These are phyloP conservation scores for Luperina nickerlii DNA, from an alignment of 2,888 invertebrate genomes.

Conservation along the genomic window DNA sequence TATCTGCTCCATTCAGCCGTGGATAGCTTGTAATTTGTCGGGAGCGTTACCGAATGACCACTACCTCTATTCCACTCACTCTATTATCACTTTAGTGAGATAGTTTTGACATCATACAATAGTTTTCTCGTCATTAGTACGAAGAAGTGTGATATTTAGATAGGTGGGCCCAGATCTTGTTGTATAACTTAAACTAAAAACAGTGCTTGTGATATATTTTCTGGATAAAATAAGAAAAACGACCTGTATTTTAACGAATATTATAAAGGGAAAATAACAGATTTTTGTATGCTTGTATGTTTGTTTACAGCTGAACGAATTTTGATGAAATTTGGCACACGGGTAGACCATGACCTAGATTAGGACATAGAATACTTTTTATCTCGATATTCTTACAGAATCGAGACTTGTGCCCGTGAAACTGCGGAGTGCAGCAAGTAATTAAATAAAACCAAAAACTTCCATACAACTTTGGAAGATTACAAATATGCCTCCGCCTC, in stretches of 20 bases:
- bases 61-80: slow-evolving; percentile 34
- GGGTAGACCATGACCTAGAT: background rate
- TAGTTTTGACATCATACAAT: slow-evolving; percentile 4
- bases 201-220: background rate
- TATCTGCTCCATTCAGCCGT: slow-evolving; percentile 56
- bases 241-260: background rate
- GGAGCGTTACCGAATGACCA: slow-evolving; percentile 39
- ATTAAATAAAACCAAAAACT: background rate
- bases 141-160: background rate
- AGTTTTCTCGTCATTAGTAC: background rate
- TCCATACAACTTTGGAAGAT: background rate
- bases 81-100: slow-evolving; percentile 30
- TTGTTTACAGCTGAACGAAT: background rate
- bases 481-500: background rate
- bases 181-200: background rate
- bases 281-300: too few species aligned
- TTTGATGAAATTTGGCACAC: background rate
- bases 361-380: background rate
- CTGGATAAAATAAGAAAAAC: background rate
- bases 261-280: too few species aligned
- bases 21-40: slow-evolving; percentile 61
- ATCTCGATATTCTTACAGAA: background rate
- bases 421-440: background rate
- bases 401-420: background rate
- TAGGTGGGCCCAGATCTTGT: background rate